These are phyloP conservation scores for Lithobates sylvaticus DNA, from an alignment of 2,797 vertebrate species.

Conservation along the genomic window DNA sequence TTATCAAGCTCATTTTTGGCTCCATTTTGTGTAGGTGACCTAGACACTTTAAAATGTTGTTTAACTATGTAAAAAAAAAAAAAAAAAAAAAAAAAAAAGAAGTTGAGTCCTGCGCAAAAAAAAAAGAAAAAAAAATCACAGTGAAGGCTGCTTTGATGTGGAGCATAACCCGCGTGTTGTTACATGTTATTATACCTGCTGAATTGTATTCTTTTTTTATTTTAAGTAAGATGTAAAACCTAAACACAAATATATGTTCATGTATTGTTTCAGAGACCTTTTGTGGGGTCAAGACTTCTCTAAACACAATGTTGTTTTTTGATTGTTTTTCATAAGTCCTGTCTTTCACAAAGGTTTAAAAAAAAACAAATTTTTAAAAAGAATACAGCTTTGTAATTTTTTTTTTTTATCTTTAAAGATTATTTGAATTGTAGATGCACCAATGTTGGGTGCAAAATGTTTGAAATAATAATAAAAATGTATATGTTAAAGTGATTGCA, in stretches of 20 bases:
- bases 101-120: conserved; percentile 29
- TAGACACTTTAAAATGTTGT: conserved; percentile 6
- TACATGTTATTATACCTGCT: conserved; percentile 62
- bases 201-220: conserved; percentile 54
- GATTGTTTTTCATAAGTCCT: conserved; percentile 29
- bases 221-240: conserved; percentile 25
- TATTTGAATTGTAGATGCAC: conserved; percentile 69
- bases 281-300: conserved; percentile 50
- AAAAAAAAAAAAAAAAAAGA: not conserved
- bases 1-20: not conserved
- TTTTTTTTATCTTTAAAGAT: conserved; percentile 65
- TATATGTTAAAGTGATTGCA: conserved; percentile 71
- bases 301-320: conserved; percentile 22
- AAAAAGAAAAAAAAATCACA: conserved; percentile 8
- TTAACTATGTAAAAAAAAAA: not conserved
- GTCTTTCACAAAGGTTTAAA: conserved; percentile 44
- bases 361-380: conserved; percentile 31
- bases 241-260: conserved; percentile 54
- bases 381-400: conserved; percentile 50
- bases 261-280: conserved; percentile 44
- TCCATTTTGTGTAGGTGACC: not conserved
- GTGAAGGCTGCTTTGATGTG: conserved; percentile 57
- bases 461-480: conserved; percentile 64
- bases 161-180: conserved; percentile 54
- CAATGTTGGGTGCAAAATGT: conserved; percentile 71